Evolutionary conservation across 2,113 vertebrate species (phyloP), one percentile per base, ranked within the genome.

Genomic region (Siniperca knerii): DNA sequence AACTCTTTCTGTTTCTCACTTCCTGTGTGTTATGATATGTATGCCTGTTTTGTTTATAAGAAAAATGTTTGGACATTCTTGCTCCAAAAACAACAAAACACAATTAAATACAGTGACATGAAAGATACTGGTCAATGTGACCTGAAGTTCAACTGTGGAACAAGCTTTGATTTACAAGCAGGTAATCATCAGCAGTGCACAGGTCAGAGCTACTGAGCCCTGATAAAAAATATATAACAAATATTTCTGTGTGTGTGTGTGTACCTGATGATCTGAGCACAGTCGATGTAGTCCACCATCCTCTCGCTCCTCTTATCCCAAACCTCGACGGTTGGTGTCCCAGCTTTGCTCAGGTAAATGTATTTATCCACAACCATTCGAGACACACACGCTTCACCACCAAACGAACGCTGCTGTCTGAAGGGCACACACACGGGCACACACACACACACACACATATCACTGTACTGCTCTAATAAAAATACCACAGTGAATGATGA

Each of bases 301-400:
- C 96, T 97, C 90, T 97, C 97, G 0, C 94, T 96, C 86, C 96
- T 97, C 94, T 97, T 98, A 86, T 99, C 97, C 98, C 98, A 98
- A 57, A 99, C 96, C 94, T 99, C 98, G 2, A 99, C 96, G 23
- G 95, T 91, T 3, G 97, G 92, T 21, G 96, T 96, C n/a, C 96
- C 96, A 29, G 96, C 96, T 95, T 98, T 99, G 88, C 97, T 97
- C 80, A 99, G 81, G 89, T 97, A 99, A 65, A 98, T 94, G 40
- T 93, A 96, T 52, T 97, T 97, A 62, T 99, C 98, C 79, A 98
- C 97, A 25, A 92, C 98, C 94, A 99, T 94, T 0, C 96, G 96
- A 66, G 96, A 97, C 86, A 99, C 97, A 75, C 96, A 97, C 18
- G 96, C 96, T 64, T 97, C 96, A n/a, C 96, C 92, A 73, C 94